Conservation (phyloP, 1,140 invertebrate species). For the Zaprionus africanus region DNA sequence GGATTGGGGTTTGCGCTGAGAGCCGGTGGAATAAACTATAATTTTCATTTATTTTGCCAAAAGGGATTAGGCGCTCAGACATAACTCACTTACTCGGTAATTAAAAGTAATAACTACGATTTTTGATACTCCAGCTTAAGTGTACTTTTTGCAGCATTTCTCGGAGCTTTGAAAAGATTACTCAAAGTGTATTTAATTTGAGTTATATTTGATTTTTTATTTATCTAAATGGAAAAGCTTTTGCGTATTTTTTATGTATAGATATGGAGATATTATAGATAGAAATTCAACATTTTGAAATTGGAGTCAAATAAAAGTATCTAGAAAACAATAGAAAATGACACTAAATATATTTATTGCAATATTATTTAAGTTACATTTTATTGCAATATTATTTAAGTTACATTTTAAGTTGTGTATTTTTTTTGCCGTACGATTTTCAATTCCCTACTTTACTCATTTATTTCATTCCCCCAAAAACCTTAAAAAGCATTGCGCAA, state of each 20-base stretch:
- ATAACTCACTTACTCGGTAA: constrained; percentile 16
- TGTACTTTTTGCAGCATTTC: not conserved
- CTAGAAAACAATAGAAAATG: too few species aligned
- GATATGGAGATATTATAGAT: not conserved
- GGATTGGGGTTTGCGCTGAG: not conserved
- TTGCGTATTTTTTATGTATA: not conserved
- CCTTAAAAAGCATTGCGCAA: not conserved
- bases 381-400: too few species aligned
- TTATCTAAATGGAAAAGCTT: not conserved
- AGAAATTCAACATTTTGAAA: too few species aligned
- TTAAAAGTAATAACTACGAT: constrained; percentile 5
- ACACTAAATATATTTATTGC: too few species aligned
- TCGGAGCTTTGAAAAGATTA: not conserved
- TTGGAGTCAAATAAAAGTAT: too few species aligned
- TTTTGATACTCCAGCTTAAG: constrained; percentile 4
- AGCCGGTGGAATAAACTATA: constrained; percentile 25
- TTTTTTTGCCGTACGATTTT: not conserved
- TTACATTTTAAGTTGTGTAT: not conserved
- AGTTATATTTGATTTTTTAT: not conserved
- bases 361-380: too few species aligned
- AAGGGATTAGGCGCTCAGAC: constrained; percentile 12
- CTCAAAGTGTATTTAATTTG: not conserved
- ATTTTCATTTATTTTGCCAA: constrained; percentile 10
- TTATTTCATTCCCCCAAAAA: not conserved
- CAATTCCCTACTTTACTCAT: not conserved